These are phyloP conservation scores for Petroica traversi DNA, from an alignment of 2,113 vertebrate genomes.

Conservation along the genomic window DNA sequence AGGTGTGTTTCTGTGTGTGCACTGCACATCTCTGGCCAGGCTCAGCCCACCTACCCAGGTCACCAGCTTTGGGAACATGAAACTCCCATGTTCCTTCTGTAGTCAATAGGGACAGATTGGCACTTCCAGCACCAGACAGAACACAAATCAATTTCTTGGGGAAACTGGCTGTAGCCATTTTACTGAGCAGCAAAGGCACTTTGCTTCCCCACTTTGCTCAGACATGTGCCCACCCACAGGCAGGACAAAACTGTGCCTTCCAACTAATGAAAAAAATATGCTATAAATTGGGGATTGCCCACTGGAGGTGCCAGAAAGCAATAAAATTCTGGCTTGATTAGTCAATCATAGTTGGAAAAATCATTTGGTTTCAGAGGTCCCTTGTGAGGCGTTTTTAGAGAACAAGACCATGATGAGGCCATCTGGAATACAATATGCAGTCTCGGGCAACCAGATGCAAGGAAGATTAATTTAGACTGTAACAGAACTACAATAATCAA, in stretches of 20 bases:
- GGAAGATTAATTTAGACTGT: conserved; percentile 17
- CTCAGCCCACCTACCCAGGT: not conserved
- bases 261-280: not conserved
- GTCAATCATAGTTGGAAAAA: conserved; percentile 5
- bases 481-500: conserved; percentile 25
- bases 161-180: not conserved
- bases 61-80: not conserved
- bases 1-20: not conserved
- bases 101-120: not conserved
- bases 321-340: conserved; percentile 20
- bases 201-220: not conserved
- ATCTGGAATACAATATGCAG: conserved; percentile 51
- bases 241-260: not conserved
- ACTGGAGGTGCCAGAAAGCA: not conserved
- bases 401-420: conserved; percentile 19
- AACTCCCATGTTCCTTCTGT: not conserved
- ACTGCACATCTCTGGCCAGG: not conserved
- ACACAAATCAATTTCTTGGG: not conserved
- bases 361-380: conserved; percentile 8
- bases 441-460: not conserved
- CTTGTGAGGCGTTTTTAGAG: conserved; percentile 25
- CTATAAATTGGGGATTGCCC: not conserved
- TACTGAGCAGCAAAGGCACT: not conserved
- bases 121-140: not conserved
- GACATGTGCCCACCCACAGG: not conserved